Conservation (phyloP, 1,140 invertebrate species). For the Lepidurus arcticus region DNA sequence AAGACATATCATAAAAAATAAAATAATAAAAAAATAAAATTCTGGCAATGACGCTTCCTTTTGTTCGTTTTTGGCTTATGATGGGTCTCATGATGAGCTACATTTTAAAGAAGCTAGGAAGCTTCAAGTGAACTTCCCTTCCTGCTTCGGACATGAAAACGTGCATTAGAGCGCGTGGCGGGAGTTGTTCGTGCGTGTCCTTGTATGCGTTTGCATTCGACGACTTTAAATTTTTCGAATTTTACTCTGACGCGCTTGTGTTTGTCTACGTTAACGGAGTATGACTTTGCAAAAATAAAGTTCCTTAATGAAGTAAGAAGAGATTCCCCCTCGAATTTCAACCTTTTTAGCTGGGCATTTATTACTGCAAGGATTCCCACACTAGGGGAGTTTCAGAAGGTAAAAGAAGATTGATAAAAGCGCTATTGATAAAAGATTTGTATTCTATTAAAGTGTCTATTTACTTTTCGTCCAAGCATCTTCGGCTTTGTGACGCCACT, state of each 20-base stretch:
- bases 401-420: conserved; percentile 23
- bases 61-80: not conserved
- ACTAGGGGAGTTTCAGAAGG: not conserved
- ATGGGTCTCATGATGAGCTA: not conserved
- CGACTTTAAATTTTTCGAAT: not conserved
- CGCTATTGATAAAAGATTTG: not conserved
- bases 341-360: not conserved
- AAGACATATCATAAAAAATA: not conserved
- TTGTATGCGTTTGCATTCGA: not conserved
- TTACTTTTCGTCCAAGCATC: conserved; percentile 39
- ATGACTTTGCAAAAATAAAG: not conserved
- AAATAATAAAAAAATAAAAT: not conserved
- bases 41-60: not conserved
- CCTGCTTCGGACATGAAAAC: conserved; percentile 5
- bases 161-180: conserved; percentile 12
- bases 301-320: not conserved
- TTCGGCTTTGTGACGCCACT: conserved; percentile 54
- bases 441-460: not conserved
- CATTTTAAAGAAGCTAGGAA: not conserved
- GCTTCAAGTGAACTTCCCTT: conserved; percentile 11
- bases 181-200: not conserved
- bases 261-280: not conserved
- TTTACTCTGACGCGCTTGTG: not conserved
- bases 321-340: not conserved
- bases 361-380: not conserved